Conservation (phyloP, 2,797 vertebrate species). For the Mergus octosetaceus region DNA sequence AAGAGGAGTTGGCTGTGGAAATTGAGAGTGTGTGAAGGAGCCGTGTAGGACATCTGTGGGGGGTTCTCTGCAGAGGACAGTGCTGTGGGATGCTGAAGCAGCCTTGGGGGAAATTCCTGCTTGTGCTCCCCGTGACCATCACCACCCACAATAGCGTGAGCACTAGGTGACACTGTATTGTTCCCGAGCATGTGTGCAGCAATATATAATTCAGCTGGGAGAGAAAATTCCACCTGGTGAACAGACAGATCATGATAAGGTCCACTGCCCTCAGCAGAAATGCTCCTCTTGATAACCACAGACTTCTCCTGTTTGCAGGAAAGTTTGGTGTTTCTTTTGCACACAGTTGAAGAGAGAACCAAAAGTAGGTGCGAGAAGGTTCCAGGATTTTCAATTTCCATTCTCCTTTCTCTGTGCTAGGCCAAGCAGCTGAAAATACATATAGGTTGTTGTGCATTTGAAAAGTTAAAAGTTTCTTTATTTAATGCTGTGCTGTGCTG, state of each 20-base stretch:
- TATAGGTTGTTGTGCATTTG: not conserved
- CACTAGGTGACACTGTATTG: not conserved
- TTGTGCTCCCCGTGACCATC: not conserved
- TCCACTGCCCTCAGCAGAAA: not conserved
- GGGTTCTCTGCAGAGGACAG: not conserved
- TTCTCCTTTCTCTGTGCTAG: not conserved
- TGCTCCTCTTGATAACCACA: not conserved
- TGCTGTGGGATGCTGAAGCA: not conserved
- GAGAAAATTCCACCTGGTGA: not conserved
- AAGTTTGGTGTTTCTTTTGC: not conserved
- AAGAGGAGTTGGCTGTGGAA: not conserved
- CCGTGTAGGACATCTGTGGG: not conserved
- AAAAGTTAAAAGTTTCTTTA: not conserved
- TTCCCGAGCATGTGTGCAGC: not conserved
- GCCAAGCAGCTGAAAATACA: not conserved
- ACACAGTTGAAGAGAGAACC: not conserved
- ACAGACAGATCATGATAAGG: not conserved
- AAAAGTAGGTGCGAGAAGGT: not conserved
- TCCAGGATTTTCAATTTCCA: not conserved
- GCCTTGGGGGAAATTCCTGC: not conserved
- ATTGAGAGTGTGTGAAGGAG: not conserved
- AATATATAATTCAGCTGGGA: not conserved
- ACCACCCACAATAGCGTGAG: not conserved
- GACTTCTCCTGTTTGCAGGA: not conserved
- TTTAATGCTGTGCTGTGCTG: not conserved